Evolutionary conservation across 2,888 invertebrate species (phyloP), one percentile per base, ranked within the genome.

Genomic region (Diarsia rubi): DNA sequence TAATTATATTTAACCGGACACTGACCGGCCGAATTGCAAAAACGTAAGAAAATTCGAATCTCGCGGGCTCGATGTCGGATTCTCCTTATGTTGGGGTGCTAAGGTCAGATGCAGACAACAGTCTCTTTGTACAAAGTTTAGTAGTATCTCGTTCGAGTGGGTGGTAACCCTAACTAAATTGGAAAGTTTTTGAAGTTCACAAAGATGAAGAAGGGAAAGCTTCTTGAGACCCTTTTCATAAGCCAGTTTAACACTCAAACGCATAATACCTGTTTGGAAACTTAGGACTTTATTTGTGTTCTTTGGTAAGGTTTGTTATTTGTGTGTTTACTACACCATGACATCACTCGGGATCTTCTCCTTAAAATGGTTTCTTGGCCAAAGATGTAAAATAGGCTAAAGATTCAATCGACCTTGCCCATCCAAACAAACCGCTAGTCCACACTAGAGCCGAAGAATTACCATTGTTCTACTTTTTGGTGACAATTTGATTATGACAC

Each of bases 401-500:
- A 68, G 62, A 68, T 68, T 21, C 64, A 2, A 65, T 68, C 62
- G 62, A 62, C 82, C 72, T 76, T 83, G 76, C 59, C 31, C n/a
- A 54, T 37, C 81, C 76, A 83, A 67, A 69, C n/a, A 16, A 65
- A 62, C 37, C 24, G 47, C 71, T 67, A 64, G 27, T 69, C 37
- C 60, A 82, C 64, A 82, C 74, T 70, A 83, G 24, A 59, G 24
- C 60, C 67, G 14, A 76, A 80, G 31, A 68, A 74, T 73, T 57
- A 54, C 69, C 59, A 83, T 82, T 83, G 84, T 82, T 83, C 37
- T 44, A 73, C 59, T 54, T 72, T 79, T 83, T 83, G 83, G 79
- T 83, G 68, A 74, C 69, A 52, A 83, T 70, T 67, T 54, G 42
- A 77, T 63, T 47, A 77, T 57, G 69, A 70, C 60, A 83, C 83